Conservation (phyloP, 2,888 invertebrate species). For the Athrips mouffetella region DNA sequence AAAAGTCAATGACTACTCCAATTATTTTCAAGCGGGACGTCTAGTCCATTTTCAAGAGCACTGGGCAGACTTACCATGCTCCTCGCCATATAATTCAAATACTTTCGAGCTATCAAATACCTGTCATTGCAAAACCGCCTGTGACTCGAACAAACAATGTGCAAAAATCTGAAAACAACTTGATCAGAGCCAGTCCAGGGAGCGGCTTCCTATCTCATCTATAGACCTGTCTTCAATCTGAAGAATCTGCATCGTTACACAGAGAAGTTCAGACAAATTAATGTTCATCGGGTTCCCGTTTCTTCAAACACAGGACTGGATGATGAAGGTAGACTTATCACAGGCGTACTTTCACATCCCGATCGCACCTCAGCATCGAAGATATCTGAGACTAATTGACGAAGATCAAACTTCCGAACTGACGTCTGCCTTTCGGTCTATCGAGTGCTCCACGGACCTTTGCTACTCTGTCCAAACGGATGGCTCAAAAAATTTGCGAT, state of each 20-base stretch:
- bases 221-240: slow-evolving; percentile 19
- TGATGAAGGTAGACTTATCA: slow-evolving; percentile 5
- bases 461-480: slow-evolving; percentile 23
- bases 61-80: too few species aligned
- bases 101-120: not conserved
- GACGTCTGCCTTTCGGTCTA: slow-evolving; percentile 26
- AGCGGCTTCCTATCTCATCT: too few species aligned
- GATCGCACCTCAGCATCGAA: too few species aligned
- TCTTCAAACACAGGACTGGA: slow-evolving; percentile 1
- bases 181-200: not conserved
- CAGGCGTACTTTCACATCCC: too few species aligned
- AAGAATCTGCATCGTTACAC: slow-evolving; percentile 10
- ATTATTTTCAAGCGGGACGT: too few species aligned
- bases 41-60: too few species aligned
- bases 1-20: too few species aligned
- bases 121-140: not conserved
- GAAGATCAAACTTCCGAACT: slow-evolving; percentile 14
- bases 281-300: not conserved
- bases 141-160: not conserved
- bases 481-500: slow-evolving; percentile 18
- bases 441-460: slow-evolving; percentile 22
- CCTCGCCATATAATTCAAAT: not conserved
- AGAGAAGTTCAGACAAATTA: not conserved
- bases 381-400: slow-evolving; percentile 24
- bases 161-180: not conserved